Conservation (phyloP, 2,113 vertebrate genomes). For the Passer domesticus region DNA sequence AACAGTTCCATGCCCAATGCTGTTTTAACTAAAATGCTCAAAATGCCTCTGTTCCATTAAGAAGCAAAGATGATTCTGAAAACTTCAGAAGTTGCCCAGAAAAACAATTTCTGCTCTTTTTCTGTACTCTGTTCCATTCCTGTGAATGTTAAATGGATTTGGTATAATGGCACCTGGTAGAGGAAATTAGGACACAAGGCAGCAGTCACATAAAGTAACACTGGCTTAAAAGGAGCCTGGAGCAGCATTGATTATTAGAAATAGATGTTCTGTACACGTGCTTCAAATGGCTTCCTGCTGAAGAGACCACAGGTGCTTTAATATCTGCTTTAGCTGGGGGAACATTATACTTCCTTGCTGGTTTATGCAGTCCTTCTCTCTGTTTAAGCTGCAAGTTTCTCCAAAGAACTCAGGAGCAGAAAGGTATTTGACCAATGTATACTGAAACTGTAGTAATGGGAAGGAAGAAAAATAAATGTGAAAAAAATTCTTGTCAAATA, state of each 20-base stretch:
- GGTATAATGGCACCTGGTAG: background rate
- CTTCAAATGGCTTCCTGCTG: background rate
- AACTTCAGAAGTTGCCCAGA: background rate
- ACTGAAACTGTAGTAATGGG: background rate
- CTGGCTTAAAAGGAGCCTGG: background rate
- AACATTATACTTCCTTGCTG: background rate
- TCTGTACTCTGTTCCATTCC: background rate
- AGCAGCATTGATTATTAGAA: accelerated
- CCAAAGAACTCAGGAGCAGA: background rate
- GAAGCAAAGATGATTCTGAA: background rate
- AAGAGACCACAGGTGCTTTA: background rate
- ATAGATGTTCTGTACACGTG: accelerated
- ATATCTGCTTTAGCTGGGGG: background rate
- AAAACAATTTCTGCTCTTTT: background rate
- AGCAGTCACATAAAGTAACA: background rate
- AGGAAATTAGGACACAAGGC: background rate
- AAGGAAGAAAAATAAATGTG: background rate
- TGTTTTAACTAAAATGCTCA: background rate
- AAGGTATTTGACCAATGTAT: background rate
- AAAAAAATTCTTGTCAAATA: background rate
- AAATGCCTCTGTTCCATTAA: background rate
- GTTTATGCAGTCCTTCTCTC: background rate
- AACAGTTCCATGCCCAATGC: background rate
- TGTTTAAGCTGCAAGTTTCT: background rate
- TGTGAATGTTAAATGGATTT: background rate